These are phyloP conservation scores for Drosophila fulvimacula DNA, from an alignment of 2,888 invertebrate genomes.

Conservation along the genomic window DNA sequence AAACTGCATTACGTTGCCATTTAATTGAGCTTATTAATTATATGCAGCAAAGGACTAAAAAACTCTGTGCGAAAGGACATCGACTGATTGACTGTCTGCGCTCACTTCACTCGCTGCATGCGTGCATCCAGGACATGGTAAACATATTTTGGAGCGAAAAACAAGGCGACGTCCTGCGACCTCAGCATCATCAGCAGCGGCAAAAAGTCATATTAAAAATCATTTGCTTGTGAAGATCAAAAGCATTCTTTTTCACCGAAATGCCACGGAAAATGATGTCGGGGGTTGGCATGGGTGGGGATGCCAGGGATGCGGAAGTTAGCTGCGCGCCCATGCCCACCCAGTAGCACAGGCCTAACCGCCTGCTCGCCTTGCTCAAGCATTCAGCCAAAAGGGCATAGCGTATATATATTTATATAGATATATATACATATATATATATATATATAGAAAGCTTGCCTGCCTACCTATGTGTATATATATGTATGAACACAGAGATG, in stretches of 20 bases:
- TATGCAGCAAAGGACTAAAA: constrained; percentile 18
- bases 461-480: constrained; percentile 54
- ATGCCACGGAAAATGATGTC: constrained; percentile 75
- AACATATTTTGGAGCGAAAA: constrained; percentile 38
- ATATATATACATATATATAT: no score
- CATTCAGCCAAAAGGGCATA: constrained; percentile 75
- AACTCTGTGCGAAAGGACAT: constrained; percentile 14
- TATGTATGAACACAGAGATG: constrained; percentile 46
- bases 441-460: constrained; percentile 57
- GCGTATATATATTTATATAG: constrained; percentile 43
- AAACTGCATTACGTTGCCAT: constrained; percentile 45
- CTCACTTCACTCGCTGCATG: constrained; percentile 46
- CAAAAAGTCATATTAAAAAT: constrained; percentile 83
- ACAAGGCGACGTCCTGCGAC: neutral
- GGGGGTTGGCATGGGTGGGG: constrained; percentile 31
- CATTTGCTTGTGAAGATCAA: constrained; percentile 84
- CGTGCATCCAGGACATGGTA: constrained; percentile 24
- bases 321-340: constrained; percentile 47
- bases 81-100: constrained; percentile 64
- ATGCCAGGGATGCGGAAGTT: constrained; percentile 51
- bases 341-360: constrained; percentile 7
- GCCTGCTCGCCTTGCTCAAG: constrained; percentile 53
- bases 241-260: constrained; percentile 82
- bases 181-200: constrained; percentile 52
- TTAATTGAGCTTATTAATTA: constrained; percentile 71